Conservation (phyloP, 1,140 invertebrate species). For the Nylanderia fulva region DNA sequence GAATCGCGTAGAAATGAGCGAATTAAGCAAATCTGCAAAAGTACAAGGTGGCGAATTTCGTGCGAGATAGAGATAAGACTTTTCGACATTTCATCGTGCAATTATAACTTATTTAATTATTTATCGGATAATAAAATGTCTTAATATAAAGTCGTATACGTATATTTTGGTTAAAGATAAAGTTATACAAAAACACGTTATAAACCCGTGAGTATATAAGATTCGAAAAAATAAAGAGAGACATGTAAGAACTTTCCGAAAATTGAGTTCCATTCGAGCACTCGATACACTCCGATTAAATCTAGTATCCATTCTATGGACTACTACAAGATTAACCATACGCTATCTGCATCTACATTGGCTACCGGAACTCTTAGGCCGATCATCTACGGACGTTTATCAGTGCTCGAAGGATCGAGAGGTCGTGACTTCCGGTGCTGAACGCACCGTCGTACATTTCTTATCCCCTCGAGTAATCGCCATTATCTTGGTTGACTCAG, state of each 20-base stretch:
- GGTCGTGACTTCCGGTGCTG: slow-evolving; percentile 72
- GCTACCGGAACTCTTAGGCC: slow-evolving; percentile 64
- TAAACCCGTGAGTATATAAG: not conserved
- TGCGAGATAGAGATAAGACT: not conserved
- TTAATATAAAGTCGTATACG: not conserved
- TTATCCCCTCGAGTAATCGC: slow-evolving; percentile 59
- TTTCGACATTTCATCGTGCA: not conserved
- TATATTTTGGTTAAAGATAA: not conserved
- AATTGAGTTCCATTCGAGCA: not conserved
- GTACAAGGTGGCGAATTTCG: not conserved
- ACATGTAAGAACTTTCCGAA: not conserved
- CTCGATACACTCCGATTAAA: not conserved
- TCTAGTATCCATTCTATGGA: not conserved
- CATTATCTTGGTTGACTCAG: slow-evolving; percentile 76
- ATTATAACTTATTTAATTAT: not conserved
- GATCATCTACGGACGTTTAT: slow-evolving; percentile 62
- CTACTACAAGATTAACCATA: not conserved
- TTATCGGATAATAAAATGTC: not conserved
- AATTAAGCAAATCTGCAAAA: slow-evolving; percentile 69
- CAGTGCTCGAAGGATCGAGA: slow-evolving; percentile 56
- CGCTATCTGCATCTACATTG: slow-evolving; percentile 67
- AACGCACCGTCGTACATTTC: slow-evolving; percentile 5
- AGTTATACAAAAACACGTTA: not conserved
- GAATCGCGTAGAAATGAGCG: slow-evolving; percentile 68
- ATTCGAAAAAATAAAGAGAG: not conserved